Conservation (phyloP, 1,140 invertebrate species). For the Tetragnatha versicolor region DNA sequence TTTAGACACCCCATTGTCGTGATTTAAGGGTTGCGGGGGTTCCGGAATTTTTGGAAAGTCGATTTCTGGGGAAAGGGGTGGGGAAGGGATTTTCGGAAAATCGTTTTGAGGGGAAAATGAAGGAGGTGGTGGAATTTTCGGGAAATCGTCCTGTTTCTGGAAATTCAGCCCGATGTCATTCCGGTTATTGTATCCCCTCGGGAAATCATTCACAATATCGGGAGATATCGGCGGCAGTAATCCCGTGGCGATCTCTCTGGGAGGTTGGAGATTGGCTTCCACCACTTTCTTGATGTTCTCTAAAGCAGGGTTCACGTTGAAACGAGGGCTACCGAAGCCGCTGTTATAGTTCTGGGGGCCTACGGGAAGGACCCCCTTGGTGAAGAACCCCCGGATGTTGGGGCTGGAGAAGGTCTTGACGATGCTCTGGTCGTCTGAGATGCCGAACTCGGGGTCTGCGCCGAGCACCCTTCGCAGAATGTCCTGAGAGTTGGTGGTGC, state of each 20-base stretch:
- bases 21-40: neutral
- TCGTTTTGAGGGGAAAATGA: conserved; percentile 9
- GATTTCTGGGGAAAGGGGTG: neutral
- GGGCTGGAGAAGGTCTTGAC: conserved; percentile 44
- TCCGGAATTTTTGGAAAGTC: conserved; percentile 28
- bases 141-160: conserved; percentile 39
- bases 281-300: conserved; percentile 34
- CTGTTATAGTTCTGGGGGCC: conserved; percentile 6
- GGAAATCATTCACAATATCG: conserved; percentile 13
- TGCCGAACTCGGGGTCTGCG: conserved; percentile 22
- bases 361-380: conserved; percentile 26
- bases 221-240: conserved; percentile 39
- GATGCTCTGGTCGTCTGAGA: conserved; percentile 6
- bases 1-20: conserved; percentile 19
- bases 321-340: neutral
- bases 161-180: conserved; percentile 20
- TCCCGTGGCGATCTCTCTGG: conserved; percentile 13
- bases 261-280: conserved; percentile 21
- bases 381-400: conserved; percentile 39
- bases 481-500: conserved; percentile 45
- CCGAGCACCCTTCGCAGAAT: conserved; percentile 31
- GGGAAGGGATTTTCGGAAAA: conserved; percentile 10
- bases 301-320: conserved; percentile 11
- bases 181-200: neutral
- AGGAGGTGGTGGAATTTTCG: conserved; percentile 45